Evolutionary conservation across 2,113 vertebrate genomes (phyloP), one percentile per base, ranked within the genome.

Genomic region (Rhizomys pruinosus): DNA sequence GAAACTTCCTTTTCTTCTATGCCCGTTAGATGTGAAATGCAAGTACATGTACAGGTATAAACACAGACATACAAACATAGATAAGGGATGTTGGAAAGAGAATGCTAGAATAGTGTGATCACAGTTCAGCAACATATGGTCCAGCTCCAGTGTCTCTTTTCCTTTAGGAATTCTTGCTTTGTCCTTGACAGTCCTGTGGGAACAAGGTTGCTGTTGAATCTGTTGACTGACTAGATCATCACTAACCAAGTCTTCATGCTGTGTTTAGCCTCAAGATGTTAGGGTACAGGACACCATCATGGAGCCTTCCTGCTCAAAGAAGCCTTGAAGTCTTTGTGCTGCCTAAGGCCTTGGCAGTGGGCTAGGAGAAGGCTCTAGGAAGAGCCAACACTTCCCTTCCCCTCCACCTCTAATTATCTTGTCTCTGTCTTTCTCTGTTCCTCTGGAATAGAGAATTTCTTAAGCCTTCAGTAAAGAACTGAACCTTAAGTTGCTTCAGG

Each of bases 191-290:
- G 29, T 76, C 9, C 15, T 9, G 9, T 17, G 73, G 32, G 39
- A 72, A 37, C 17, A 12, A 37, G 27, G 23, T 23, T 84, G 1
- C 29, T 37, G 10, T 20, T 4, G 15, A 71, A 16, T 42, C 47
- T 17, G 1, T 23, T 64, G n/a, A 27, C 23, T 27, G 19, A 6
- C 20, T 37, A 47, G 5, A 61, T 74, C 57, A 1, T 71, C 22
- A 0, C 11, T 59, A 0, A 55, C 32, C 0, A 0, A n/a, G 15
- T 71, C 59, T 66, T 29, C 13, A 2, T n/a, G 39, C 37, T 47
- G 1, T 1, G 0, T 64, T 32, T 2, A 34, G 57, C 44, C 44
- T 52, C 11, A 1, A 2, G 23, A 34, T 37, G 3, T 32, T 9
- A 69, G 73, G 34, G 6, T 61, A 2, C 7, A 20, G 5, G 6